A percentile compares a stretch with the other conserved stretches of the same genome.
These are phyloP conservation scores for Pterobdella sp. DNA, from an alignment of 2,888 invertebrate genomes.

Conservation along the genomic window DNA sequence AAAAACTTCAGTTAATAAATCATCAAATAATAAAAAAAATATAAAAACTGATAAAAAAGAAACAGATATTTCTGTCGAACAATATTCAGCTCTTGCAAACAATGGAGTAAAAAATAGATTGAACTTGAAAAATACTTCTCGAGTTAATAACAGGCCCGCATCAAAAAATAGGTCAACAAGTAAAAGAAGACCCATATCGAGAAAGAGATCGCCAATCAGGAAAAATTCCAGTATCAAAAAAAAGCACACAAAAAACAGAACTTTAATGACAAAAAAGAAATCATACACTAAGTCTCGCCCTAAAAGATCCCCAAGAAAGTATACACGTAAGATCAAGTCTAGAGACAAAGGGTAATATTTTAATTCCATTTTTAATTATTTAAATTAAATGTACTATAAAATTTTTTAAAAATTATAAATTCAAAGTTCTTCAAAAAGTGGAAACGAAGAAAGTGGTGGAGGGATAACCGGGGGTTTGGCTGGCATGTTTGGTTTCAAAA, in stretches of 20 bases:
- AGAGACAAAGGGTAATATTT: no score
- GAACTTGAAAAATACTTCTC: neutral
- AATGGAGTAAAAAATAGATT: neutral
- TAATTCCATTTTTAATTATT: no score
- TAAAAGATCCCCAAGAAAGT: no score
- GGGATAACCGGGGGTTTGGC: neutral
- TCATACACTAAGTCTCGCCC: no score
- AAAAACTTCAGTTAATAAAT: neutral
- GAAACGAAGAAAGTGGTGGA: no score
- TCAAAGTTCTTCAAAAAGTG: no score
- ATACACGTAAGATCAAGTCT: no score
- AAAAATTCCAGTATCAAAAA: neutral
- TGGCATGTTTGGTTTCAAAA: neutral
- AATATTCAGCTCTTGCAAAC: neutral
- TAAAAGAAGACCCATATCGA: neutral
- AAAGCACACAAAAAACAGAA: no score
- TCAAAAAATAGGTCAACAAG: neutral
- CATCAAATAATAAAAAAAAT: neutral
- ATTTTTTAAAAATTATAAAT: no score
- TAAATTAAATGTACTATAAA: no score
- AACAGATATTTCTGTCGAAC: neutral
- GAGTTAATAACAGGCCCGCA: neutral
- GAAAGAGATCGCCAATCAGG: neutral
- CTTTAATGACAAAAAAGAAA: no score
- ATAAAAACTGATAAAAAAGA: neutral